These are phyloP conservation scores for Drosophila pullipes DNA, from an alignment of 2,888 invertebrate genomes.

Conservation along the genomic window DNA sequence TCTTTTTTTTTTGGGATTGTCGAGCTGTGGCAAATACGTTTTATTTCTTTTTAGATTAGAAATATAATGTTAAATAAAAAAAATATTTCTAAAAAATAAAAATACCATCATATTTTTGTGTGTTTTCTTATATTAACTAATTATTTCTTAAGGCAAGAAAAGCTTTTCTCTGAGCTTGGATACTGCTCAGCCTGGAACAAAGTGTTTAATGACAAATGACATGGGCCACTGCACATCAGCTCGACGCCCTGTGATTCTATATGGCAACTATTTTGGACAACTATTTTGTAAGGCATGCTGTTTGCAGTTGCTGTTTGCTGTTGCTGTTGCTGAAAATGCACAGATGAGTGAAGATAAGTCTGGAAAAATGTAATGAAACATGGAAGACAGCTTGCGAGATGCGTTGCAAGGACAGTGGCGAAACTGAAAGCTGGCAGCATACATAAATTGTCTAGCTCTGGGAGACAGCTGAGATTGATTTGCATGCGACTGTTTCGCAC, in stretches of 20 bases:
- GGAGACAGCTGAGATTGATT: slow-evolving; percentile 77
- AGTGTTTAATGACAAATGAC: slow-evolving; percentile 82
- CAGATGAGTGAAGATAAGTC: slow-evolving; percentile 45
- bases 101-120: not conserved
- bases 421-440: slow-evolving; percentile 45
- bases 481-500: slow-evolving; percentile 75
- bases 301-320: not conserved
- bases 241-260: slow-evolving; percentile 15
- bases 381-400: slow-evolving; percentile 45
- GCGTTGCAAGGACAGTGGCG: slow-evolving; percentile 48
- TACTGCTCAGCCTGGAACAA: slow-evolving; percentile 12
- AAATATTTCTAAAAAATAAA: not conserved
- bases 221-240: slow-evolving; percentile 58
- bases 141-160: not conserved
- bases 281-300: slow-evolving; percentile 1
- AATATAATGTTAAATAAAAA: not conserved
- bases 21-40: not conserved
- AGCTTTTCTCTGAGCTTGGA: not conserved
- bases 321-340: slow-evolving; percentile 32
- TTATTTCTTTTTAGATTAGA: not conserved
- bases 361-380: slow-evolving; percentile 75
- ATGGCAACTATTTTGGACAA: slow-evolving; percentile 13
- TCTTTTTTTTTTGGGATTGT: not conserved
- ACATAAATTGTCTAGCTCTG: slow-evolving; percentile 75
- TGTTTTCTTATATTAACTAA: not conserved